Conservation (phyloP, 2,113 vertebrate species). For the Callocephalon fimbriatum region DNA sequence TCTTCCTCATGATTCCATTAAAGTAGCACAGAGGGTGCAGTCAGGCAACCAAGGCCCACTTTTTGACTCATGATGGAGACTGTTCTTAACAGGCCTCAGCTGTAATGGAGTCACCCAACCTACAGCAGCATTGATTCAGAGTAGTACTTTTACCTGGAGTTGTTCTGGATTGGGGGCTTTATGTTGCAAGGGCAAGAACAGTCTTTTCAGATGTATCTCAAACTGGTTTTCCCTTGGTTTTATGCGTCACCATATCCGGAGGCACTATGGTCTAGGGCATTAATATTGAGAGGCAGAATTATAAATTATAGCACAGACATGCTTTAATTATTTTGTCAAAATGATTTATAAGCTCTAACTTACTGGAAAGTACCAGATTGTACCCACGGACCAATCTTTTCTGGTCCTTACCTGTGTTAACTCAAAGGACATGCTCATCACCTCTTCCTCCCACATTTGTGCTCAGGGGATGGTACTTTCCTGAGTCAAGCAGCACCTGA, state of each 20-base stretch:
- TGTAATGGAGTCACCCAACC: not conserved
- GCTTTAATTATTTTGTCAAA: conserved; percentile 67
- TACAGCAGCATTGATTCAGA: fast-evolving
- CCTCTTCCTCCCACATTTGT: not conserved
- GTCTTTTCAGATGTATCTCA: not conserved
- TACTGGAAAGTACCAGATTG: conserved; percentile 19
- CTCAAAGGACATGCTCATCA: not conserved
- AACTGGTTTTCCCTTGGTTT: not conserved
- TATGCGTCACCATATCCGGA: not conserved
- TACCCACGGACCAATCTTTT: not conserved
- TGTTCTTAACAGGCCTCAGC: not conserved
- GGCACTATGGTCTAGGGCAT: not conserved
- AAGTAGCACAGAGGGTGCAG: not conserved
- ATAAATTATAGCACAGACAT: conserved; percentile 20
- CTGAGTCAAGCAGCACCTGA: not conserved
- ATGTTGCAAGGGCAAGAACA: fast-evolving
- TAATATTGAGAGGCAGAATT: not conserved
- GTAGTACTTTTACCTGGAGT: not conserved
- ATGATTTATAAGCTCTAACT: conserved; percentile 30
- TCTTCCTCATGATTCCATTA: not conserved
- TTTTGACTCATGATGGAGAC: not conserved
- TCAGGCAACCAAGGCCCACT: not conserved
- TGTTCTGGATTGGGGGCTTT: not conserved
- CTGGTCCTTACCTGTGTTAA: not conserved
- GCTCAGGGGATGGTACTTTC: not conserved